Percentiles rank a stretch among this genome's conserved stretches.
phyloP scores from a whole-genome alignment of 64 coral and sea anemone genomes.

The Stichodactyla helianthus region DNA sequence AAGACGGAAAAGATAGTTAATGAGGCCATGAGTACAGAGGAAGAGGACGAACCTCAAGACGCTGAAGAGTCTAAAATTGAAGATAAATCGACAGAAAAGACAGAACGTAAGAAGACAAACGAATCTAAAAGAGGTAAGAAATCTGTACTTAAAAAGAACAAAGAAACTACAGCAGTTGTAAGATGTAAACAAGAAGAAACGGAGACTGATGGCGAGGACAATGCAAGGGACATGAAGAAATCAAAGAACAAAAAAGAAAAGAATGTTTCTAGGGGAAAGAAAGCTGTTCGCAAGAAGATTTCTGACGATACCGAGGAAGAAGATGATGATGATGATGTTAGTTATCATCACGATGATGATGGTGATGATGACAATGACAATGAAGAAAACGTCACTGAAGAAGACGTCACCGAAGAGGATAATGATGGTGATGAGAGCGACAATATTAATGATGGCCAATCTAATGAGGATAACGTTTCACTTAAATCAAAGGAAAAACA shows the following conservation, averaged over 20 bases:
- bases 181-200: neutral
- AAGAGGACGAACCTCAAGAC: neutral
- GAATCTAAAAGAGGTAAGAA: neutral
- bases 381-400: too few species aligned
- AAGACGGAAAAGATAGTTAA: neutral
- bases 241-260: neutral
- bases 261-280: neutral
- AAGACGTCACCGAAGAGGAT: too few species aligned
- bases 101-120: neutral
- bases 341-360: neutral
- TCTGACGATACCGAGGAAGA: neutral
- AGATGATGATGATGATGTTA: neutral
- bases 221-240: conserved; percentile 8
- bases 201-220: neutral
- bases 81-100: neutral
- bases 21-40: neutral
- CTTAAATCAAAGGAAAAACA: neutral
- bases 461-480: neutral
- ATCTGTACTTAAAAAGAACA: neutral
- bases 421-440: neutral
- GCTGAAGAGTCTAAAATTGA: neutral
- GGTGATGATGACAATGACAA: too few species aligned
- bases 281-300: neutral
- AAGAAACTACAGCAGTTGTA: neutral
- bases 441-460: neutral